Evolutionary conservation across 2,888 invertebrate species (phyloP).

Genomic region (Acanthoscelides obtectus): DNA sequence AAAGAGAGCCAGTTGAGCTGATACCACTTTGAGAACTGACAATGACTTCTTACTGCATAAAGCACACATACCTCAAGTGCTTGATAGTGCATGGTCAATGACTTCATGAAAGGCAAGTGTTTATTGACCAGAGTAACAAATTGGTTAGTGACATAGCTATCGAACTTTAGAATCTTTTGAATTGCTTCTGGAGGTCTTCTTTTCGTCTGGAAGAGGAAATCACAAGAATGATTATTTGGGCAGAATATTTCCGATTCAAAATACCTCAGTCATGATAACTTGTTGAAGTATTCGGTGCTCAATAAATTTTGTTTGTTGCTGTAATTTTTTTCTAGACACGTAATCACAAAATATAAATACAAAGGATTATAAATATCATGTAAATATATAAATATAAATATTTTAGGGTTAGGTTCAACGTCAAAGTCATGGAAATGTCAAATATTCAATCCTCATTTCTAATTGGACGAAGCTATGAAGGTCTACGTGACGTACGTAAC

Average conservation of each 20-base stretch:
- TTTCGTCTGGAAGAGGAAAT: slow-evolving; percentile 15
- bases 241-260: not conserved
- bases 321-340: too few species aligned
- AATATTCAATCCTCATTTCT: not conserved
- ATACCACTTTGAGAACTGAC: too few species aligned
- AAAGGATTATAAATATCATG: too few species aligned
- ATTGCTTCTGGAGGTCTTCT: slow-evolving; percentile 48
- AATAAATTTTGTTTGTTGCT: too few species aligned
- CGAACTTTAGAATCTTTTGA: slow-evolving; percentile 50
- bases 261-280: slow-evolving; percentile 1
- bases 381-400: too few species aligned
- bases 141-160: slow-evolving; percentile 52
- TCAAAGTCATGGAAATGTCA: not conserved
- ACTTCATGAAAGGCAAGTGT: slow-evolving; percentile 48
- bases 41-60: too few species aligned
- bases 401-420: not conserved
- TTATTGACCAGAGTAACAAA: slow-evolving; percentile 51
- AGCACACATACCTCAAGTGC: slow-evolving; percentile 51
- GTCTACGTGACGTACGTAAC: slow-evolving; percentile 24
- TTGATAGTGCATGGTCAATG: slow-evolving; percentile 53
- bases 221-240: not conserved
- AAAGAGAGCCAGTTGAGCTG: too few species aligned
- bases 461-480: not conserved
- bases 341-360: too few species aligned
- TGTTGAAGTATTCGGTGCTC: too few species aligned